Base-by-base conservation (phyloP, 2,113 vertebrate species). In the Macroglossus sobrinus region DNA sequence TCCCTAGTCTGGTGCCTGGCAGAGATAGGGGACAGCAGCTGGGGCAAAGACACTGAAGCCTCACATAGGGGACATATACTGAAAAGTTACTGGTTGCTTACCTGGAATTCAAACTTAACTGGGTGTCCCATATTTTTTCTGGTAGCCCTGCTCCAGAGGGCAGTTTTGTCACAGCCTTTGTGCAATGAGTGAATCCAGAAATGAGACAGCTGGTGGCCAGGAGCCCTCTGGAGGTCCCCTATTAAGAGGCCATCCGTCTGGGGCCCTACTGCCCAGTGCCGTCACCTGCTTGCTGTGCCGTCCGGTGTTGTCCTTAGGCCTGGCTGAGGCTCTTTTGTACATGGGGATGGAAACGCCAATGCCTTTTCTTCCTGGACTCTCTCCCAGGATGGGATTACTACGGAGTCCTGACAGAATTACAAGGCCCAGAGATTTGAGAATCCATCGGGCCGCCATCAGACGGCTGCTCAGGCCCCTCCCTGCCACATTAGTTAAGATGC, bases 171-270 rank as follows among this genome's bases (percentile, higher is more conserved):
- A 35, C 16, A 45, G 35, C 14, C 69, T 96, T 63, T 55, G 18
- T 84, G 84, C 45, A 57, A 24, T 47, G 38, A 5, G 47, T 72
- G 68, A 74, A 5, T 64, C 50, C 69, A 79, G 53, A 81, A 55
- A 33, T 19, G 50, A 69, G 50, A 81, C 16, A 7, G 35, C 7
- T 79, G 35, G 71, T 81, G 64, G 26, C 13, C 33, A 16, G 74
- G 71, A 61, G 53, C 57, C n/a, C 71, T 68, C 47, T 74, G 30
- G 50, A 64, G 9, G 45, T 22, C 18, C 30, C 71, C 69, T 64
- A 1, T 0, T 9, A 45, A 55, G 28, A 47, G 40, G 14, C 40
- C 53, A 53, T 59, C 28, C 0, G 1, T 45, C 2, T 14, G 55
- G 50, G 40, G 4, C 74, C 50, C 28, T 40, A n/a, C 63, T 14